Conservation (phyloP, 2,797 vertebrate genomes). For the Fundulus diaphanus region DNA sequence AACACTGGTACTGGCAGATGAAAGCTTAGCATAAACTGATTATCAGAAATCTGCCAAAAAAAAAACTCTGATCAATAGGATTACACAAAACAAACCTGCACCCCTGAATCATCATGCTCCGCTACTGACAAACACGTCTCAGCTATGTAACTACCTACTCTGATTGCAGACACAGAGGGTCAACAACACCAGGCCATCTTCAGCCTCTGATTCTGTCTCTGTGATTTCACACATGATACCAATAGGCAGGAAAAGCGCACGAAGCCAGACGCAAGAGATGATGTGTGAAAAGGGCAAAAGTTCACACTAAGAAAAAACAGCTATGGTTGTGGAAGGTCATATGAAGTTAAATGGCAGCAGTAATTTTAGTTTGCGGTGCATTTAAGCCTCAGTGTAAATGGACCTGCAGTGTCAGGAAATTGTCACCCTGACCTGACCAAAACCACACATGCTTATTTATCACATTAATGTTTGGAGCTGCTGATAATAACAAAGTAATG, state of each 20-base stretch:
- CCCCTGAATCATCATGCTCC: not conserved
- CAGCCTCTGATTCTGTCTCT: not conserved
- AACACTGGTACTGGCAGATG: not conserved
- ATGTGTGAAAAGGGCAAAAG: not conserved
- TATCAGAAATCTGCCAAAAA: not conserved
- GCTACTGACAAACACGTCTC: not conserved
- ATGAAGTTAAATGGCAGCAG: not conserved
- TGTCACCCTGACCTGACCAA: not conserved
- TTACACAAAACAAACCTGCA: not conserved
- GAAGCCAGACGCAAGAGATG: not conserved
- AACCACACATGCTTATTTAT: not conserved
- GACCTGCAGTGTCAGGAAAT: not conserved
- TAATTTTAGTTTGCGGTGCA: not conserved
- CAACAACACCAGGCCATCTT: not conserved
- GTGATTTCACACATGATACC: not conserved
- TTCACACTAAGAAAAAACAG: not conserved
- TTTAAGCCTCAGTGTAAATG: slow-evolving; percentile 12
- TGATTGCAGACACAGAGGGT: not conserved
- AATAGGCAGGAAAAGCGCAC: not conserved
- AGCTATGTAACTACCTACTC: not conserved
- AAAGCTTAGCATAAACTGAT: slow-evolving; percentile 1
- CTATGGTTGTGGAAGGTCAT: not conserved
- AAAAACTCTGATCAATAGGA: not conserved
- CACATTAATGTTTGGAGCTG: not conserved
- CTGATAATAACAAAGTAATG: not conserved